Conservation (phyloP, 2,113 vertebrate species). For the Clarias gariepinus region DNA sequence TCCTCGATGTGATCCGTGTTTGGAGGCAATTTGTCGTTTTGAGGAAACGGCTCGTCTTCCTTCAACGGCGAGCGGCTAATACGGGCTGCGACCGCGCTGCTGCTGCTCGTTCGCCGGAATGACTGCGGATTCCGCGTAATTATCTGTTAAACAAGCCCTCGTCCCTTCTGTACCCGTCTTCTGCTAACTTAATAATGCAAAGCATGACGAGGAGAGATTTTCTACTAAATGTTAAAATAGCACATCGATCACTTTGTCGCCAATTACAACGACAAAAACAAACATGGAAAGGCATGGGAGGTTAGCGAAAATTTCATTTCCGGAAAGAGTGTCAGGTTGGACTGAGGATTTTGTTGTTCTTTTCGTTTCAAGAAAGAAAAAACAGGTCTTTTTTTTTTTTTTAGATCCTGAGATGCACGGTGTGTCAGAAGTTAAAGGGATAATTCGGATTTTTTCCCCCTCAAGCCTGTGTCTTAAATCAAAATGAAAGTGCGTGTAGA, state of each 20-base stretch:
- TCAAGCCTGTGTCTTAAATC: too few relatives aligned
- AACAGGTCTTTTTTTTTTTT: too few relatives aligned
- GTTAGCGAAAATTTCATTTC: constrained; percentile 1
- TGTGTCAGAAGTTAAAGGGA: too few relatives aligned
- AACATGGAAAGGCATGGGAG: not conserved
- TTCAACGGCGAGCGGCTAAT: constrained; percentile 52
- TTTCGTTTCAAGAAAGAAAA: too few relatives aligned
- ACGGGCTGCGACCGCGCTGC: constrained; percentile 43
- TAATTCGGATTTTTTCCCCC: too few relatives aligned
- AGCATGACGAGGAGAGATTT: not conserved
- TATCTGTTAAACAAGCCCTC: constrained; percentile 48
- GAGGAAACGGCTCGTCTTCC: constrained; percentile 49
- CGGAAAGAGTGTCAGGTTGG: not conserved
- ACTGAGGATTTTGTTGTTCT: not conserved
- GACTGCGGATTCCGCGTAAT: constrained; percentile 59
- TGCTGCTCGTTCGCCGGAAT: constrained; percentile 45
- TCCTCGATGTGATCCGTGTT: not conserved
- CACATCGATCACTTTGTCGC: not conserved
- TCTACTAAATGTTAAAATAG: constrained; percentile 22
- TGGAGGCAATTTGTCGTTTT: constrained; percentile 47
- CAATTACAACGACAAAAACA: constrained; percentile 15
- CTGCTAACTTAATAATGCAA: constrained; percentile 35
- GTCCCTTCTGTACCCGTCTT: constrained; percentile 5
- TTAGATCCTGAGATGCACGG: too few relatives aligned
- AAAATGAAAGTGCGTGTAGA: too few relatives aligned